Evolutionary conservation across 2,797 vertebrate genomes (phyloP).

Genomic region (Enteromius unitaeniatus): DNA sequence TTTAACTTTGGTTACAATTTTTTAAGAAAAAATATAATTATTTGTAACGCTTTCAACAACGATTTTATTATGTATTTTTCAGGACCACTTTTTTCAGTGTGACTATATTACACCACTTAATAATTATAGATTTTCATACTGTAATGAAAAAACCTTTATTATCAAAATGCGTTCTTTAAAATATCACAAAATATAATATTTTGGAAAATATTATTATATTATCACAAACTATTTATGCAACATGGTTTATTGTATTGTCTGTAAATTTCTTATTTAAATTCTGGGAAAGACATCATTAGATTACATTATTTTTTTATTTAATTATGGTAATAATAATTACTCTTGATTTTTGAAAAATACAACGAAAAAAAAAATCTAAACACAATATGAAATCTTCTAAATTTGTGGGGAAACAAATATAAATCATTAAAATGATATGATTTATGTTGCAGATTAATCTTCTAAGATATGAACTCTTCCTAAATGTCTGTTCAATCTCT

Average conservation of each 20-base stretch:
- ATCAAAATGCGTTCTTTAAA: not conserved
- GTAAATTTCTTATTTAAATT: not conserved
- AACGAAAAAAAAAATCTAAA: not conserved
- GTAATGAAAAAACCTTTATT: not conserved
- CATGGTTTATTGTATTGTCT: not conserved
- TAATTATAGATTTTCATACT: not conserved
- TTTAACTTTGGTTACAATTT: not conserved
- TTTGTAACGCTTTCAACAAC: not conserved
- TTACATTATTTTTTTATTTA: not conserved
- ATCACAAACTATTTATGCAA: not conserved
- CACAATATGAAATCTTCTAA: not conserved
- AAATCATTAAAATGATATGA: not conserved
- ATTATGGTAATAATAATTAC: not conserved
- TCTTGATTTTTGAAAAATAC: not conserved
- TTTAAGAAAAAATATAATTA: not conserved
- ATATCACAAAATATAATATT: not conserved
- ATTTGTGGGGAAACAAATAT: not conserved
- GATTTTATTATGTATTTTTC: not conserved
- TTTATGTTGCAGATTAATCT: not conserved
- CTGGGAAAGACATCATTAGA: not conserved
- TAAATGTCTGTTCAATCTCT: not conserved
- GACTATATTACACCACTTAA: not conserved
- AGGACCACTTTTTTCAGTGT: not conserved
- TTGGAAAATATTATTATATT: not conserved
- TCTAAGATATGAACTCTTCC: conserved; percentile 1